Conservation (phyloP, 2,113 vertebrate species). For the Neofelis nebulosa region DNA sequence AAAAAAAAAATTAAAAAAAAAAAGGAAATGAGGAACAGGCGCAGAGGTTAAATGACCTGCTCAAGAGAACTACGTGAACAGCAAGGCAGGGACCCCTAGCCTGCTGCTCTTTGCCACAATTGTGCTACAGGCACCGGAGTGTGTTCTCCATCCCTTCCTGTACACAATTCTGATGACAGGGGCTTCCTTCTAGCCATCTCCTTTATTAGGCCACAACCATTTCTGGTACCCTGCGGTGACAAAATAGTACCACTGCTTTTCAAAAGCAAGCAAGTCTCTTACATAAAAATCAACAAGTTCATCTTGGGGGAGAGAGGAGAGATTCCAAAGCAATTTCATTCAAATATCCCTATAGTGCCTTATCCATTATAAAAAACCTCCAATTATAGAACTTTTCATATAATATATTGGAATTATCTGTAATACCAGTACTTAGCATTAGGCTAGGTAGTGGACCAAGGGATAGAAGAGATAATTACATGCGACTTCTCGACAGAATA, state of each 20-base stretch:
- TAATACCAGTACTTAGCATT: neutral
- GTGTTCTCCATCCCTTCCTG: neutral
- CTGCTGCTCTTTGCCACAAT: neutral
- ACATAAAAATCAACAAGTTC: slow-evolving; percentile 26
- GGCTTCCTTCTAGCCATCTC: neutral
- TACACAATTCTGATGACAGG: neutral
- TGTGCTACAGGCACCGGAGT: neutral
- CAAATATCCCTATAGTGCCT: neutral
- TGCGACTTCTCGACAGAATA: neutral
- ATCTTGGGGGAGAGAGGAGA: neutral
- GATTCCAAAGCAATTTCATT: slow-evolving; percentile 5
- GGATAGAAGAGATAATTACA: neutral
- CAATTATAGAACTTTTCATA: neutral
- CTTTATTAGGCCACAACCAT: neutral
- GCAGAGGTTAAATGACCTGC: neutral
- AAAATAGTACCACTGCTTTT: neutral
- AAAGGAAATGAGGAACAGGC: neutral
- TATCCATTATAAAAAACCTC: neutral
- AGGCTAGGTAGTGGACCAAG: neutral
- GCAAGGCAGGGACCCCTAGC: neutral
- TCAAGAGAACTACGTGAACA: neutral
- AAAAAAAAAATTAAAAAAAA: too few relatives aligned
- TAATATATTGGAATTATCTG: neutral
- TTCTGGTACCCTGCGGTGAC: neutral
- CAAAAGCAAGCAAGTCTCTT: slow-evolving; percentile 28